Evolutionary conservation across 2,797 vertebrate species (phyloP), one percentile per base, ranked within the genome.

Genomic region (Catostomus latipinnis): DNA sequence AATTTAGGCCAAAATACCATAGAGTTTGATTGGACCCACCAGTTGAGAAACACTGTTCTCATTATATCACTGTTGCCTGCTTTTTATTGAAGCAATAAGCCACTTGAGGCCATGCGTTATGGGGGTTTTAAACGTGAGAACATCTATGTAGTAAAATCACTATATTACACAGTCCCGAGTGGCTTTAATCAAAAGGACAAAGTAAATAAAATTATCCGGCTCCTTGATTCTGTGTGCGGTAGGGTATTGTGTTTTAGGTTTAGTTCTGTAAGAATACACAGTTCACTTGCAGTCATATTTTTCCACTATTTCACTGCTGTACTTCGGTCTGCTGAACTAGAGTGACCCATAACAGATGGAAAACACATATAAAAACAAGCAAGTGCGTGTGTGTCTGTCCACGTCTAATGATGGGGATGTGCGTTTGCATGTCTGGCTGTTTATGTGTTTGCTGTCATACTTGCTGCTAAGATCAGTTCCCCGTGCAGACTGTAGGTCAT

Each of bases 401-500:
- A 60, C 60, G 62, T 77, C 46, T 10, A 18, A 74, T 53, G 66
- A 34, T 71, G 62, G 49, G 18, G 48, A 77, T 71, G 71, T 72
- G 61, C 6, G 63, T 66, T 11, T 69, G 50, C 48, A 46, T 53
- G 60, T 56, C 52, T 74, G 57, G 9, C 14, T 63, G 9, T 68
- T 53, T 67, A 58, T 71, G 13, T 11, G 8, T 80, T n/a, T 62
- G 12, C 18, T 7, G n/a, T 94, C 97, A 96, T 96, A 99, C 98
- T 99, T 93, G 97, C 96, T 90, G 97, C 97, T 82, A 92, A 94
- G 86, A 99, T 94, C 86, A 99, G 93, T 81, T 98, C 95, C 88
- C 95, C 93, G 91, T 99, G 96, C 18, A 99, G 94, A 84, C 88
- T 91, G 90, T 98, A 97, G 5, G 98, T 99, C 98, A 99, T 98